Conservation (phyloP, 2,113 vertebrate genomes). For the Ellobius talpinus region DNA sequence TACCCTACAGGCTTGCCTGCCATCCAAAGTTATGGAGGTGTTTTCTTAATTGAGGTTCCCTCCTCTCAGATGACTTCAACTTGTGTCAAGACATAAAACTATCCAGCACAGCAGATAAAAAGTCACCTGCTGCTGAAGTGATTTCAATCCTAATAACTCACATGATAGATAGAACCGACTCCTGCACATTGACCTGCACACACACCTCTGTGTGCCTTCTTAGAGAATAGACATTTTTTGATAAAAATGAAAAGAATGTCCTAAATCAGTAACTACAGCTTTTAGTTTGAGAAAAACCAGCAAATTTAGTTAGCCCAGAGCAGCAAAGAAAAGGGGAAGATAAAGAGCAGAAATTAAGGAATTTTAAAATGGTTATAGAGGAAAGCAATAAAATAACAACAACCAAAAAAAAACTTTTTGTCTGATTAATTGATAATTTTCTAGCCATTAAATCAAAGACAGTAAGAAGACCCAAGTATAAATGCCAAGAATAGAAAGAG, state of each 20-base stretch:
- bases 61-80: background rate
- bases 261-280: background rate
- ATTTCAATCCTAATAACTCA: background rate
- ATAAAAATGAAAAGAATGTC: background rate
- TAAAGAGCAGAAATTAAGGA: constrained; percentile 31
- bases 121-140: background rate
- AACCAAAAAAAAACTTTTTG: background rate
- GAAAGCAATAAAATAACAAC: background rate
- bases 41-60: background rate
- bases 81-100: background rate
- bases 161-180: background rate
- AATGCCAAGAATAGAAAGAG: background rate
- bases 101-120: background rate
- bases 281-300: background rate
- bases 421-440: background rate
- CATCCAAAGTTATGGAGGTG: background rate
- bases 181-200: background rate
- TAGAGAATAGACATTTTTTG: background rate
- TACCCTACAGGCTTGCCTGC: background rate
- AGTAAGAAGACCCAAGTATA: background rate
- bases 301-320: constrained; percentile 9
- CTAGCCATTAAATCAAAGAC: background rate
- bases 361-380: constrained; percentile 20
- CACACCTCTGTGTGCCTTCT: background rate
- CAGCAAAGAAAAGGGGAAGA: background rate